Evolutionary conservation across 2,888 invertebrate genomes (phyloP).

Genomic region (Ethmia dodecea): DNA sequence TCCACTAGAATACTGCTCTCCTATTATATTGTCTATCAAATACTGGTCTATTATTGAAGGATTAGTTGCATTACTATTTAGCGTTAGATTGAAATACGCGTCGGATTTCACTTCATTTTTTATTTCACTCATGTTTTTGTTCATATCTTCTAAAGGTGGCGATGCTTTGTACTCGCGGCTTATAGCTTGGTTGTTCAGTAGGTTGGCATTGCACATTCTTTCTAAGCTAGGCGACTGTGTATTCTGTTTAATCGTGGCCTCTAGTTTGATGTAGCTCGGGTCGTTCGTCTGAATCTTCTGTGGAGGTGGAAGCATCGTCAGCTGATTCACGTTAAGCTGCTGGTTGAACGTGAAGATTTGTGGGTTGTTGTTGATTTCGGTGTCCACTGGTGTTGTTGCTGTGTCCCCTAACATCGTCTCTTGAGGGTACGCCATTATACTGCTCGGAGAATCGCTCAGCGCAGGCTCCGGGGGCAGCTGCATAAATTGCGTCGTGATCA

Average conservation of each 20-base stretch:
- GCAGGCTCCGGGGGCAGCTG: constrained; percentile 58
- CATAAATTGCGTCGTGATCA: constrained; percentile 69
- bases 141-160: constrained; percentile 63
- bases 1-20: constrained; percentile 54
- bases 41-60: constrained; percentile 61
- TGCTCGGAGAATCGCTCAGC: constrained; percentile 53
- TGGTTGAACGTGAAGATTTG: constrained; percentile 64
- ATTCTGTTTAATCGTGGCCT: constrained; percentile 66
- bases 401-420: constrained; percentile 46
- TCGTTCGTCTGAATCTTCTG: constrained; percentile 59
- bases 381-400: constrained; percentile 51
- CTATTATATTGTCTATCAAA: constrained; percentile 61
- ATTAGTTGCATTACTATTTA: constrained; percentile 44
- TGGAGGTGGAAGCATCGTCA: constrained; percentile 54
- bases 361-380: constrained; percentile 39
- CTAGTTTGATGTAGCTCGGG: constrained; percentile 68
- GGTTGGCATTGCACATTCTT: constrained; percentile 61
- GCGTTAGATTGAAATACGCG: constrained; percentile 50
- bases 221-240: constrained; percentile 66
- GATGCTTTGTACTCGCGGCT: constrained; percentile 64
- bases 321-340: constrained; percentile 56
- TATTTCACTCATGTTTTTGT: constrained; percentile 64
- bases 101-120: constrained; percentile 70
- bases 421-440: constrained; percentile 52
- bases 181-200: constrained; percentile 48